phyloP scores from a whole-genome alignment of 2,797 vertebrate genomes.

The Furcifer pardalis region DNA sequence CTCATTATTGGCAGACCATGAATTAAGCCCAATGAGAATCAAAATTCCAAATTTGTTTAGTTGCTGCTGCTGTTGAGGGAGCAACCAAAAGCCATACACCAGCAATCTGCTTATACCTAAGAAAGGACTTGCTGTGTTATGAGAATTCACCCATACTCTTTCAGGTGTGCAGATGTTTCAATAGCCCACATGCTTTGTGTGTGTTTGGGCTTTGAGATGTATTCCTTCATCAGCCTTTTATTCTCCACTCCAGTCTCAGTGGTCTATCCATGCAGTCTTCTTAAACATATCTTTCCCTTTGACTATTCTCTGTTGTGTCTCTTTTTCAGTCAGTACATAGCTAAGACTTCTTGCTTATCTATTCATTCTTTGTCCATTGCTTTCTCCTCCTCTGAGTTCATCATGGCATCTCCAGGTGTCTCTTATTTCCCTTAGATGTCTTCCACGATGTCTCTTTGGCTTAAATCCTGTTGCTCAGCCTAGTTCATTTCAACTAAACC shows the following conservation, averaged over 20 bases:
- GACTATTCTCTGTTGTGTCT: background rate
- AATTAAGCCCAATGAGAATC: background rate
- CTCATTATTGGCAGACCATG: background rate
- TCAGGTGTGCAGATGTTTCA: background rate
- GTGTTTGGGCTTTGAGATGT: background rate
- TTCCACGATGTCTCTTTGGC: background rate
- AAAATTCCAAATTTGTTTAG: background rate
- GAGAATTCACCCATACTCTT: background rate
- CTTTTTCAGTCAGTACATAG: background rate
- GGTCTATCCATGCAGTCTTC: background rate
- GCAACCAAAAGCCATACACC: no score
- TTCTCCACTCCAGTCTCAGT: background rate
- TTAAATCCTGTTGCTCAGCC: no score
- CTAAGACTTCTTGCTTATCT: background rate
- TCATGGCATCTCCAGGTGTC: background rate
- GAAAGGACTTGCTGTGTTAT: background rate
- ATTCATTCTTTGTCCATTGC: background rate
- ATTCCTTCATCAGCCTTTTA: background rate
- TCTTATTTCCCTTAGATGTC: background rate
- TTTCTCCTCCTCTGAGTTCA: background rate
- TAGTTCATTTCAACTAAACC: no score
- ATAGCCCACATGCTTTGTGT: background rate
- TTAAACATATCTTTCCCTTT: no score
- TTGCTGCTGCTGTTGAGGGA: background rate
- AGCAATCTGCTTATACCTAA: no score